Base-by-base conservation (phyloP, 2,797 vertebrate genomes). In the Sternotherus odoratus region DNA sequence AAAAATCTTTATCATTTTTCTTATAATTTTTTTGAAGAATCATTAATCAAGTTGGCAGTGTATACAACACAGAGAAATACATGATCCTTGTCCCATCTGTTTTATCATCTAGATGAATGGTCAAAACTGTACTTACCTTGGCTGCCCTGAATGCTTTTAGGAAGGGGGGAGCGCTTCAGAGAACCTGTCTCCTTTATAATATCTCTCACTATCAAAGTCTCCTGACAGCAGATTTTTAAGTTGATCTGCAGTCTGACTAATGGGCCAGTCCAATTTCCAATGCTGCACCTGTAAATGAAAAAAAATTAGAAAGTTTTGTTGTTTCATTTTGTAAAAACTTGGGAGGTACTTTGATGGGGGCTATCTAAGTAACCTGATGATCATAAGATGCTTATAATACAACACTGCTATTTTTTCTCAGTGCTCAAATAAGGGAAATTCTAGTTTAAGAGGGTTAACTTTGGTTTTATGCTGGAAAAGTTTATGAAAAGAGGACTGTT, bases 21-120 rank as follows among this genome's bases (percentile, higher is more conserved):
- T 90, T 33, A 93, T 85, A 46, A 79, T 91, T 90, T 87, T 92
- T 95, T 93, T 72, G 79, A 85, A 66, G 79, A 95, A 92, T 82
- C 46, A 82, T 94, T 92, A 90, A 92, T 89, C 72, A 2, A 3
- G 46, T 91, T 90, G 82, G 28, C 53, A 63, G 28, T 88, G 96
- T 79, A 93, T 77, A 48, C 75, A 91, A 87, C 77, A 54, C 17
- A 85, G 53, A 95, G 74, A 80, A 93, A 85, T 82, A 88, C 43
- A 77, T 54, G 77, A 92, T 49, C 15, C 56, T 30, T 88, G 63
- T 56, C 84, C 80, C 82, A 46, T 43, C 63, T 88, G 77, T 85
- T 19, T 94, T 90, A 89, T 39, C 85, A 95, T 80, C 63, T 82
- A 91, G 88, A 91, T 87, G 88, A 85, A 95, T 90, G 36, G 90